phyloP scores from a whole-genome alignment of 2,888 invertebrate genomes.

The Melipona beecheii region DNA sequence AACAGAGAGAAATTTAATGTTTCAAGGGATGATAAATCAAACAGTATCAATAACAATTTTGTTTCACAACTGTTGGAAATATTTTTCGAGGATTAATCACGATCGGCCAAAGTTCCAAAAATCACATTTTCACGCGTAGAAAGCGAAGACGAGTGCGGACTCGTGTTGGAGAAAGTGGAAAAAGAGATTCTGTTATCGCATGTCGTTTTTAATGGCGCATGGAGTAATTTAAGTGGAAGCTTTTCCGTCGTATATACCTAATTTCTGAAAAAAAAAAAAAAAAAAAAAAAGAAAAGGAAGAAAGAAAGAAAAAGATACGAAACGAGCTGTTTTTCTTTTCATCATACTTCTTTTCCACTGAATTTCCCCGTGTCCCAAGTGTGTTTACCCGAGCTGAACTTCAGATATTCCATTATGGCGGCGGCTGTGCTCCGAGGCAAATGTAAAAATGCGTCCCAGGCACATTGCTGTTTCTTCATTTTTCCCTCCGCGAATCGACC shows the following conservation, averaged over 20 bases:
- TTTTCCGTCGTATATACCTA: neutral
- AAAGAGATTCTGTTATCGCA: neutral
- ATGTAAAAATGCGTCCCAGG: slow-evolving; percentile 63
- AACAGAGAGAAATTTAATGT: no score
- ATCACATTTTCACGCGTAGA: no score
- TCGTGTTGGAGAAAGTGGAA: neutral
- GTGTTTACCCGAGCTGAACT: slow-evolving; percentile 69
- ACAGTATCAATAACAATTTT: no score
- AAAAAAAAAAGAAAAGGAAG: no score
- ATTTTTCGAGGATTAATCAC: no score
- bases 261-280: neutral
- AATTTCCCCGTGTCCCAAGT: slow-evolving; percentile 55
- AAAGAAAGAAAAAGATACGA: neutral
- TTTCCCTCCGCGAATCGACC: slow-evolving; percentile 34
- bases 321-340: slow-evolving; percentile 29
- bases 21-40: no score
- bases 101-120: neutral
- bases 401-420: slow-evolving; percentile 76
- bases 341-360: slow-evolving; percentile 40
- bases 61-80: no score
- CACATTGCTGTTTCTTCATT: slow-evolving; percentile 8
- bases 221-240: slow-evolving; percentile 30
- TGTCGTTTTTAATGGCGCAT: neutral
- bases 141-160: fast-evolving
- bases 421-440: slow-evolving; percentile 54